Conservation (phyloP, 2,113 vertebrate species). For the Microcebus murinus region DNA sequence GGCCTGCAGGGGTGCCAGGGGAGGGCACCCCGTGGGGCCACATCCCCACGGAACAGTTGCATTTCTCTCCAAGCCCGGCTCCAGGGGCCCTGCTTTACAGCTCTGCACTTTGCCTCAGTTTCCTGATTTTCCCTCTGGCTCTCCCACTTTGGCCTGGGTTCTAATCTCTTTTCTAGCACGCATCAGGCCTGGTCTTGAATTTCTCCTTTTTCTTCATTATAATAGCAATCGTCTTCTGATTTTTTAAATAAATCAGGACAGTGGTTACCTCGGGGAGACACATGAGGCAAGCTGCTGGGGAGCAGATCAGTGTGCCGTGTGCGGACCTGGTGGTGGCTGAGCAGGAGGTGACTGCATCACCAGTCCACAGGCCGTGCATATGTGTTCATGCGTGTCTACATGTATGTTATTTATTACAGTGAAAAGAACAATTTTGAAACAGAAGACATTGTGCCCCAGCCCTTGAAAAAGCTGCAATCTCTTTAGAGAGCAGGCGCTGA, state of each 20-base stretch:
- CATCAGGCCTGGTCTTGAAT: not conserved
- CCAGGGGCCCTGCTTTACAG: not conserved
- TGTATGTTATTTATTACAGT: not conserved
- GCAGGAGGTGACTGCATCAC: not conserved
- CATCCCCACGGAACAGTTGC: not conserved
- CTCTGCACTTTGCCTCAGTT: not conserved
- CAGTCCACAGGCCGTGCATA: not conserved
- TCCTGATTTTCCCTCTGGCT: not conserved
- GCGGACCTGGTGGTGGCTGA: not conserved
- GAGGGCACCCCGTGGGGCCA: no score
- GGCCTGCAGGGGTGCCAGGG: no score
- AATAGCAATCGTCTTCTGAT: not conserved
- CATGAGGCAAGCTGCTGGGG: not conserved
- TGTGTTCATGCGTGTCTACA: not conserved
- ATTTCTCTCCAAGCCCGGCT: not conserved
- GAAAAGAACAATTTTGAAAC: not conserved
- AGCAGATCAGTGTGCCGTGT: not conserved
- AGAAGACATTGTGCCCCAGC: not conserved
- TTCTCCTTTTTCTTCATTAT: not conserved
- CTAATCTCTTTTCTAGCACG: not conserved
- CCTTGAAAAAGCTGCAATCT: not conserved
- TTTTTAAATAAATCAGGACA: not conserved
- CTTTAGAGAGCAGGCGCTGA: not conserved
- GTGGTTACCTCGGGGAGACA: not conserved
- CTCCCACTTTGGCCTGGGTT: not conserved